Conservation (phyloP, 2,797 vertebrate species). For the Pitangus sulphuratus region DNA sequence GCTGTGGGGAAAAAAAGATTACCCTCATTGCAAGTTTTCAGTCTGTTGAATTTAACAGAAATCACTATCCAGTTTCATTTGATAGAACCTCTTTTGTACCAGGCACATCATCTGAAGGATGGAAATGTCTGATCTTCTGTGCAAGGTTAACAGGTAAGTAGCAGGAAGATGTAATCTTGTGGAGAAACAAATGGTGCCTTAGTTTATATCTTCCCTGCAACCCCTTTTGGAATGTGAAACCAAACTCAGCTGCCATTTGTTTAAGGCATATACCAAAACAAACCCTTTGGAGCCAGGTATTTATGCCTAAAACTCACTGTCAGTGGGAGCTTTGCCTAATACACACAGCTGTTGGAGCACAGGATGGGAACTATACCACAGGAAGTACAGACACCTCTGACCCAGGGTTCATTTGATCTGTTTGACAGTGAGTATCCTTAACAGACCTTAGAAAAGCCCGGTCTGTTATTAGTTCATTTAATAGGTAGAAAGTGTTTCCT, state of each 20-base stretch:
- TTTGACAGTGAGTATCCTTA: background rate
- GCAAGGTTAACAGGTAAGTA: background rate
- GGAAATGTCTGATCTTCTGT: background rate
- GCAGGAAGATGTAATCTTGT: background rate
- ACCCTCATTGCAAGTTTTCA: background rate
- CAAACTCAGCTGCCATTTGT: background rate
- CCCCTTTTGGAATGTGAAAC: background rate
- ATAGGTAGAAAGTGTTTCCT: background rate
- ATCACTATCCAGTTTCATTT: background rate
- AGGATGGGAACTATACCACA: background rate
- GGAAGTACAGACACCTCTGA: background rate
- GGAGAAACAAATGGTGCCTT: background rate
- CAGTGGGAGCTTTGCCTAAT: background rate
- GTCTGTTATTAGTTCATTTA: background rate
- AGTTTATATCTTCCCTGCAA: background rate
- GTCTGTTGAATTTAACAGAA: background rate
- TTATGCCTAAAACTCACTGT: background rate
- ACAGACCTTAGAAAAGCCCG: background rate
- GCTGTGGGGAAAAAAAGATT: slow-evolving; percentile 66
- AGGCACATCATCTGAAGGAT: background rate
- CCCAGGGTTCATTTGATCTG: background rate
- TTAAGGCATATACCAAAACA: background rate
- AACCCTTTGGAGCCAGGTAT: background rate
- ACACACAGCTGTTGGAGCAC: background rate
- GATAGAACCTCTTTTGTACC: background rate